Base-by-base conservation (phyloP, 37 sponge, comb jelly and placozoan genomes). In the Petrosia ficiformis region DNA sequence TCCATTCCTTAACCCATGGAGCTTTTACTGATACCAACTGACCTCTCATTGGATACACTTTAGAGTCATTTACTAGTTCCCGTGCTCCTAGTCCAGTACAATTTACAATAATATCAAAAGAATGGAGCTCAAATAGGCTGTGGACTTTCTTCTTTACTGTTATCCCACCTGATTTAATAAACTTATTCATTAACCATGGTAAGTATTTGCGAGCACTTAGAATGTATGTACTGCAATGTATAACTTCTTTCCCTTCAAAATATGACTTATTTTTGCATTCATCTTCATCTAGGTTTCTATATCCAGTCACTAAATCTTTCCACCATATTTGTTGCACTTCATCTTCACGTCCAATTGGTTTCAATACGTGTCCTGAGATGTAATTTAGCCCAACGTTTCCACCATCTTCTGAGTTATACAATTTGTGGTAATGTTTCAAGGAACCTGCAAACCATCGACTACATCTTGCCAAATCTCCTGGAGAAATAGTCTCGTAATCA, bases 61-160 rank as follows among this genome's bases (percentile, higher is more conserved):
- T 26, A 0, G 21, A 2, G 59, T 87, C 88, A 48, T 39, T 40
- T 1, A 42, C 60, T 33, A 87, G 44, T 38, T 67, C 77, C 16
- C 69, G 34, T 25, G 82, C 57, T 33, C 82, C 82, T 25, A 87
- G 56, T 21, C 88, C 88, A 22, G 82, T 76, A 56, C 88, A 87
- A 39, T 87, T 87, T 21, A 87, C 29, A 0, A 87, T 77, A 0
- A 87, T 24, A 37, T 87, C 78, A 44, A 60, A 87, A 14, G 39
- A 44, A 8, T 48, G 14, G 4, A 72, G 30, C 52, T 56, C 59
- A 36, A 44, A 48, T 4, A 78, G 31, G 34, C 44, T 71, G 22
- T 3, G 4, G 14, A 78, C 26, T 35, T 60, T 79, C 31, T 22
- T 64, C 33, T 61, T 29, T 29, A 41, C 78, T 19, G 61, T 65